These are phyloP conservation scores for Thymelicus sylvestris DNA, from an alignment of 2,888 invertebrate genomes.

Conservation along the genomic window DNA sequence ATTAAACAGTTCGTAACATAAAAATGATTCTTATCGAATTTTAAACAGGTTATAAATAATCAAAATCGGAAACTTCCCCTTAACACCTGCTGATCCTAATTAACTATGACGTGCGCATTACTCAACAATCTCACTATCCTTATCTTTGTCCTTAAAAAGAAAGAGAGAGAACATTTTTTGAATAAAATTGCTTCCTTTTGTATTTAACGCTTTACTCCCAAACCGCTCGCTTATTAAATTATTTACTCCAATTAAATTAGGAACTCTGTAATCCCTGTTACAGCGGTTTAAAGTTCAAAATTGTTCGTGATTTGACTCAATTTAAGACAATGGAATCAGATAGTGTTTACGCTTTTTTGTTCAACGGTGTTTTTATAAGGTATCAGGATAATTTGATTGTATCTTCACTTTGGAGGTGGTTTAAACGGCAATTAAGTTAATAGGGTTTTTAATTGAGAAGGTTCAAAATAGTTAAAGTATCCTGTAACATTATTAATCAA, in stretches of 20 bases:
- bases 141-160: slow-evolving; percentile 50
- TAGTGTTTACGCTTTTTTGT: slow-evolving; percentile 37
- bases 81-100: slow-evolving; percentile 70
- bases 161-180: slow-evolving; percentile 45
- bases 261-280: slow-evolving; percentile 39
- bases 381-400: slow-evolving; percentile 41
- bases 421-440: slow-evolving; percentile 33
- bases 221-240: slow-evolving; percentile 46
- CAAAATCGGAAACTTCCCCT: slow-evolving; percentile 51
- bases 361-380: slow-evolving; percentile 37
- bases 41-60: slow-evolving; percentile 18
- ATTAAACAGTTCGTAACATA: neutral
- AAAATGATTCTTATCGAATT: slow-evolving; percentile 27
- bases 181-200: slow-evolving; percentile 65
- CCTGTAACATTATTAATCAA: neutral
- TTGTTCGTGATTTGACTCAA: neutral
- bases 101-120: slow-evolving; percentile 73
- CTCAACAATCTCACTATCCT: slow-evolving; percentile 59
- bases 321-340: slow-evolving; percentile 37
- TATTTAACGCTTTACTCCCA: slow-evolving; percentile 43
- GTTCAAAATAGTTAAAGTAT: neutral
- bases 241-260: slow-evolving; percentile 43
- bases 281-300: slow-evolving; percentile 15
- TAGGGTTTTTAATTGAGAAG: slow-evolving; percentile 18
- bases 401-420: slow-evolving; percentile 32